Evolutionary conservation across 2,113 vertebrate species (phyloP).

Genomic region (Melierax canorus): DNA sequence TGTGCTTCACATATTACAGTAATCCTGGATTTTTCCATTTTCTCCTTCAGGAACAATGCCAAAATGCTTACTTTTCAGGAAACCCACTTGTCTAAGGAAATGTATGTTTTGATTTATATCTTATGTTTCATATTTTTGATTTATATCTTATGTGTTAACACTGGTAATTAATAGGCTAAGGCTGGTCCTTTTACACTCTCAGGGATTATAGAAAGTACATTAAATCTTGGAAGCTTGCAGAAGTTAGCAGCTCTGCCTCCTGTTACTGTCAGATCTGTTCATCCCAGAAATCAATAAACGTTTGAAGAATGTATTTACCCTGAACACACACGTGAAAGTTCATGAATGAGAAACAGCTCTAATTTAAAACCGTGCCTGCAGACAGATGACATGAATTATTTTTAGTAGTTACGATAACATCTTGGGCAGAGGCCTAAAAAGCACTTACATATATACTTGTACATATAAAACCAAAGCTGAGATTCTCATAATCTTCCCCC

Average conservation of each 20-base stretch:
- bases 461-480: not conserved
- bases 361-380: slow-evolving; percentile 18
- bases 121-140: not conserved
- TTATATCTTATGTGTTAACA: not conserved
- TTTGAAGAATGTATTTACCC: not conserved
- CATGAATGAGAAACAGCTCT: slow-evolving; percentile 42
- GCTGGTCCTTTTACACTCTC: not conserved
- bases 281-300: not conserved
- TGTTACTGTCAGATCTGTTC: not conserved
- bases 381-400: slow-evolving; percentile 27
- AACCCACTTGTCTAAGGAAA: not conserved
- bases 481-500: not conserved
- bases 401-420: not conserved
- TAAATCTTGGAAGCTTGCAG: not conserved
- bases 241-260: not conserved
- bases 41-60: not conserved
- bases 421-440: slow-evolving; percentile 13
- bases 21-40: not conserved
- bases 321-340: not conserved
- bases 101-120: not conserved
- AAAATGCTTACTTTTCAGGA: not conserved
- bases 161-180: not conserved
- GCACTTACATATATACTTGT: not conserved
- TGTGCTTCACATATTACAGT: not conserved
- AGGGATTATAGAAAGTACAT: not conserved